Evolutionary conservation across 92 coral and sea anemone genomes (phyloP), one percentile per base, ranked within the genome.

Genomic region (Pocillopora meandrina): DNA sequence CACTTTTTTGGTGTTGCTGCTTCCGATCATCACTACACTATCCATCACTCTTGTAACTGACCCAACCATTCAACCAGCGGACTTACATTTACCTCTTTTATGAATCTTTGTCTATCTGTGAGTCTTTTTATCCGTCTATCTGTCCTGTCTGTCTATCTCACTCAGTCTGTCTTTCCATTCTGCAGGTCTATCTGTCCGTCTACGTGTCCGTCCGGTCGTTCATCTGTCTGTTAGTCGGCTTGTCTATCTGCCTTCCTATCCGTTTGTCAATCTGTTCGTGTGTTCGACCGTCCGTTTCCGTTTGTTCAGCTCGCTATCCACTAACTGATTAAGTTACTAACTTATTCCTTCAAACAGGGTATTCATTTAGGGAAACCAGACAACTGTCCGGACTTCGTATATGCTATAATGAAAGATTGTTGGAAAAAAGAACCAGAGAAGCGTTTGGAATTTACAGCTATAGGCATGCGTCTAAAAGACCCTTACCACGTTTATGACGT

Each of bases 281-380:
- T 26, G 26, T 26, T 26, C 26, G 26, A 26, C 26, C 26, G 26
- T 26, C 26, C 26, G 26, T 14, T 58, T 74, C 16, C 4, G 42
- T 19, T 47, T 71, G 34, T 17, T 26, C 26, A 26, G 26, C 26
- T 26, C 26, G 0, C 61, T 60, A 56, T 42, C 14, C 13, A 61
- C 68, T 10, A 3, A 42, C 49, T 42, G 49, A 42, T 42, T 3
- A 1, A 42, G 3, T 42, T 42, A 7, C 49, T 42, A 3, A 42
- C 49, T 42, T 52, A 1, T 61, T 72, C 13, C 23, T 35, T 16
- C 56, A 13, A 56, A 23, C 77, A 97, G 98, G 98, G 98, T 21
- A 90, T 97, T 79, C 99, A 97, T 78, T 91, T 97, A 18, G 99
- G 97, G 1, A 94, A 94, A 82, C 99, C 99, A 16, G 98, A 94